Evolutionary conservation across 2,797 vertebrate species (phyloP), one percentile per base, ranked within the genome.

Genomic region (Danio albolineatus): DNA sequence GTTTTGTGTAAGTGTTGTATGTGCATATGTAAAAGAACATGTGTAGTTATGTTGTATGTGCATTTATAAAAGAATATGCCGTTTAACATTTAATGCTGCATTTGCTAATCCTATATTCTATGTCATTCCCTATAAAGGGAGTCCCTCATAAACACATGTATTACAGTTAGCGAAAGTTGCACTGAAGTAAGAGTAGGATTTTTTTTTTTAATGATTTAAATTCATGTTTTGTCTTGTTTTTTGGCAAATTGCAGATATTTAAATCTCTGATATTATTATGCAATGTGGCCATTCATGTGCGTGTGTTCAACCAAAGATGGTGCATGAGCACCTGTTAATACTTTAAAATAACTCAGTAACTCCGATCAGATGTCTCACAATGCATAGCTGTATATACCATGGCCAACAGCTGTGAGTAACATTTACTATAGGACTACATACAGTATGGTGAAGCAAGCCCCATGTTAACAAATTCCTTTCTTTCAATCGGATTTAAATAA

Each of bases 301-400:
- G 61, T 44, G 13, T 8, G 7, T 0, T 6, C 14, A 6, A 57
- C 51, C 61, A 38, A 56, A 56, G 28, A 36, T 38, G 13, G 21
- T 17, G 21, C 53, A 49, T 19, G 51, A 78, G 14, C 76, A 78
- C 56, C 76, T 78, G 76, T 70, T 61, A 61, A 70, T 61, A 53
- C 44, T 51, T 13, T 71, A 70, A 78, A 78, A 78, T 71, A 78
- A 78, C 44, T 16, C 54, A 0, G 16, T 39, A 21, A 59, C 7
- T 43, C 74, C 51, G 66, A 71, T 71, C 56, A 51, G 49, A 60
- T 78, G 28, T 70, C 76, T 28, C 17, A 14, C 53, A 78, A 51
- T 60, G 36, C 76, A 70, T 78, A 43, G 13, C 66, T 78, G 9
- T 6, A 70, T 78, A 28, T 61, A 51, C n/a, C 2, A 28, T 70